These are phyloP conservation scores for Sebastes jordani DNA, from an alignment of 2,797 vertebrate genomes.

Conservation along the genomic window DNA sequence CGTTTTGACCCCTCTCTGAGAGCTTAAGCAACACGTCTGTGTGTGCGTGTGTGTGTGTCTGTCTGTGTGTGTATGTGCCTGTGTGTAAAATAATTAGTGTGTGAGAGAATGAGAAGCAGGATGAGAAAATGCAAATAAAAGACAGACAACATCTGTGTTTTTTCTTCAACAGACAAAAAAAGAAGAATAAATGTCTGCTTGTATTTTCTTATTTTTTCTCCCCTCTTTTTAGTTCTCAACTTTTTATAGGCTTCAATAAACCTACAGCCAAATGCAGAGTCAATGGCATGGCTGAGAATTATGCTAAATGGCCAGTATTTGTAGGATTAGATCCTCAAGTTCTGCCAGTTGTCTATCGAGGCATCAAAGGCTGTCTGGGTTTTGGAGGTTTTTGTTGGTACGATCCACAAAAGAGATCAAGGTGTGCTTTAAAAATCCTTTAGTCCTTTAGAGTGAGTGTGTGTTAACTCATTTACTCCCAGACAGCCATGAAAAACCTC, in stretches of 20 bases:
- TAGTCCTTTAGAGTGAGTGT: background rate
- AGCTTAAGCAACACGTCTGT: background rate
- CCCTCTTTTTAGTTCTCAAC: conserved; percentile 13
- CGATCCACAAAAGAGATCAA: conserved; percentile 29
- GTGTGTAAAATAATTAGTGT: background rate
- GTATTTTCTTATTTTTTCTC: conserved; percentile 1
- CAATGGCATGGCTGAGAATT: conserved; percentile 30
- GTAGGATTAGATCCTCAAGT: conserved; percentile 29
- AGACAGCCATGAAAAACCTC: conserved; percentile 42
- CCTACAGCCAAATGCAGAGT: background rate
- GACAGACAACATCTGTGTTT: background rate
- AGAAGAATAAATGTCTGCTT: background rate
- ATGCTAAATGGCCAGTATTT: conserved; percentile 27
- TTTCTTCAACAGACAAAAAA: background rate
- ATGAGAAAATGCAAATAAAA: conserved; percentile 3
- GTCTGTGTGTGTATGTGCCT: background rate
- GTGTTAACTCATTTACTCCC: conserved; percentile 29
- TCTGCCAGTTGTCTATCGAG: conserved; percentile 28
- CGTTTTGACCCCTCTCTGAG: conserved; percentile 32
- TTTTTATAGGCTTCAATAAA: conserved; percentile 18
- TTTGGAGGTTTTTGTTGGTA: conserved; percentile 7
- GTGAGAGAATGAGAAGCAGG: background rate
- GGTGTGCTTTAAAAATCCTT: conserved; percentile 17
- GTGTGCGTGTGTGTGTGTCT: background rate
- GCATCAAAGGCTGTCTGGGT: conserved; percentile 37